Evolutionary conservation across 2,888 invertebrate species (phyloP), one percentile per base, ranked within the genome.

Genomic region (Branchinecta sandiegonensis): DNA sequence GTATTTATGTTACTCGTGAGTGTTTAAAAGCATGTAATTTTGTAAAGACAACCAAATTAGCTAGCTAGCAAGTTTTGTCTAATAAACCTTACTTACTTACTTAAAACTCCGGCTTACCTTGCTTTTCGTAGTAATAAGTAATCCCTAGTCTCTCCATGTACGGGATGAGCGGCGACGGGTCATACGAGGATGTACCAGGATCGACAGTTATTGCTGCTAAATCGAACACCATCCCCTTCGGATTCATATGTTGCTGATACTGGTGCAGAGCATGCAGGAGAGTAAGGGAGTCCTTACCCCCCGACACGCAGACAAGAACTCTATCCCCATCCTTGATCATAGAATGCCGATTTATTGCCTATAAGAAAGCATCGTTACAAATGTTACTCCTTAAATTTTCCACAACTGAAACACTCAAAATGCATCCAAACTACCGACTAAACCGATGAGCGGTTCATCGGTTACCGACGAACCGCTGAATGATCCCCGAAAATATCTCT

Each of bases 321-420:
- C 86, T 83, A 77, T 94, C 93, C 3, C 88, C 89, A 72, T 89
- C 84, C 68, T 84, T 82, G 69, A 94, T 84, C 92, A 93, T 93
- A 71, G 85, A 83, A 78, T 85, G 90, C 75, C 90, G 89, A 71
- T 86, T 85, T 66, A 92, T 81, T 0, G 90, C 91, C 85, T 87
- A 76, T 48, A 75, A 72, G 69, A 70, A 70, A 11, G 37, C 37
- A 6, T 37, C 37, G 37, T 37, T 37, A 37, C 37, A 37, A 37
- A 37, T 37, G 37, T 37, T 37, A 37, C 23, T 23, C 23, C 3
- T 3, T 3, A 23, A 23, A 23, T 23, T 23, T 23, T 23, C 1
- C 23, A 37, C 37, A 2, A 37, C 37, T 37, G 37, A 37, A 37
- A 37, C 37, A 37, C 37, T 37, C 4, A 6, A 37, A 37, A 37